Evolutionary conservation across 2,797 vertebrate genomes (phyloP).

Genomic region (Typhlichthys eigenmanni): DNA sequence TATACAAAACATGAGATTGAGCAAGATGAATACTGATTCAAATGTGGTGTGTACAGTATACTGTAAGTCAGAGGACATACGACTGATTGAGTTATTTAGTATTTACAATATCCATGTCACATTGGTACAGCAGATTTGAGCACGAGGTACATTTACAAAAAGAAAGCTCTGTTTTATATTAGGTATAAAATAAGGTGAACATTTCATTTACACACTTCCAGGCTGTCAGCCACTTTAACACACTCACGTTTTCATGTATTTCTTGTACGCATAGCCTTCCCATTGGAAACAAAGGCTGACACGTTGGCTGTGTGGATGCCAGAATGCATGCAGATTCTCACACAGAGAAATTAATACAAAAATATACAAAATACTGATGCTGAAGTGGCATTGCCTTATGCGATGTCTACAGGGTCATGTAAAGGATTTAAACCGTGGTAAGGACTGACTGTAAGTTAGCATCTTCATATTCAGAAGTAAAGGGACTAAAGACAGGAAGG

Average conservation of each 20-base stretch:
- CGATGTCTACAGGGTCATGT: conserved; percentile 13
- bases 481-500: background rate
- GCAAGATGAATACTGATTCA: conserved; percentile 64
- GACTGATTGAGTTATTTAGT: conserved; percentile 68
- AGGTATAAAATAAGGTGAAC: conserved; percentile 78
- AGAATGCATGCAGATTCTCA: conserved; percentile 66
- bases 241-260: conserved; percentile 56
- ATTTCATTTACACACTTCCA: conserved; percentile 73
- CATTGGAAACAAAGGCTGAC: conserved; percentile 48
- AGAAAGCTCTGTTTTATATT: conserved; percentile 65
- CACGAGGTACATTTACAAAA: conserved; percentile 88
- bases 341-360: conserved; percentile 64
- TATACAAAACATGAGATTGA: conserved; percentile 56
- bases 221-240: conserved; percentile 53
- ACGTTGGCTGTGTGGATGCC: conserved; percentile 41
- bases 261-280: conserved; percentile 40
- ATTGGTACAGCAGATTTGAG: conserved; percentile 85
- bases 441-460: conserved; percentile 48
- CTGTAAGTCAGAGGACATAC: conserved; percentile 77
- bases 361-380: conserved; percentile 69
- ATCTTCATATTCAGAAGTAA: conserved; percentile 67
- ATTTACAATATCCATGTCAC: conserved; percentile 83
- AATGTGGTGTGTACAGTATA: conserved; percentile 67
- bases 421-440: conserved; percentile 36
- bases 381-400: conserved; percentile 41